A percentile compares a stretch with the other conserved stretches of the same genome.
phyloP scores from a whole-genome alignment of 92 coral and sea anemone species.

The Zoanthus sansibaricus region DNA sequence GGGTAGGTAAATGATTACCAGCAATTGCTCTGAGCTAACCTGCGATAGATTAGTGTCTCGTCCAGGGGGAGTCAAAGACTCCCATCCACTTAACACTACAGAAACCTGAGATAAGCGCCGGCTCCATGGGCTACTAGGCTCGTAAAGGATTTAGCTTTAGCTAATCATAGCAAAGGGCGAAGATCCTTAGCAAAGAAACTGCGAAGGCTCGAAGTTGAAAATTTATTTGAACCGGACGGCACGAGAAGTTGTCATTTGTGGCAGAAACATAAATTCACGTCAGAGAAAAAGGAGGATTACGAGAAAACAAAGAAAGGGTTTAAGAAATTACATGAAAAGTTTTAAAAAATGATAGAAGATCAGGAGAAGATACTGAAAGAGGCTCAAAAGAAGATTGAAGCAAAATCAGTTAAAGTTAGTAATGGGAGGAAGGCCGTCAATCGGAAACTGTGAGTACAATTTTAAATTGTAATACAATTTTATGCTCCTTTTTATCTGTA shows the following conservation, averaged over 20 bases:
- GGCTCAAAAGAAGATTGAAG: constrained; percentile 9
- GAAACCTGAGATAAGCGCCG: too few relatives aligned
- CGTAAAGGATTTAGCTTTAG: too few relatives aligned
- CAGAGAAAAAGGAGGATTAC: constrained; percentile 15
- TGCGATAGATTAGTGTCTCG: too few relatives aligned
- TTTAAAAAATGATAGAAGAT: not conserved
- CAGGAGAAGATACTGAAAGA: constrained; percentile 15
- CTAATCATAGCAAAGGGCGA: not conserved
- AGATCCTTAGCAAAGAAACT: constrained; percentile 7
- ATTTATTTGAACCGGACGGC: not conserved
- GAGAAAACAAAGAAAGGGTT: not conserved
- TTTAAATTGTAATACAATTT: constrained; percentile 4
- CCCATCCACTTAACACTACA: too few relatives aligned
- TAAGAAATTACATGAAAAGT: not conserved
- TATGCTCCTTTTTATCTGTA: too few relatives aligned
- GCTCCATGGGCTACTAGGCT: too few relatives aligned
- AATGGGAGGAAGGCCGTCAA: not conserved
- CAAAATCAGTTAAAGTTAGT: not conserved
- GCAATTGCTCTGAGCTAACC: too few relatives aligned
- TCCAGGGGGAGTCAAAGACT: too few relatives aligned
- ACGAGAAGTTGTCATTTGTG: constrained; percentile 14
- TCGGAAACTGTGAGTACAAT: constrained; percentile 18
- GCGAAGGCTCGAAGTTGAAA: not conserved
- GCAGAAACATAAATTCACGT: constrained; percentile 16
- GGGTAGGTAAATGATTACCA: too few relatives aligned